Evolutionary conservation across 2,888 invertebrate genomes (phyloP), one percentile per base, ranked within the genome.

Genomic region (Andrena praecox): DNA sequence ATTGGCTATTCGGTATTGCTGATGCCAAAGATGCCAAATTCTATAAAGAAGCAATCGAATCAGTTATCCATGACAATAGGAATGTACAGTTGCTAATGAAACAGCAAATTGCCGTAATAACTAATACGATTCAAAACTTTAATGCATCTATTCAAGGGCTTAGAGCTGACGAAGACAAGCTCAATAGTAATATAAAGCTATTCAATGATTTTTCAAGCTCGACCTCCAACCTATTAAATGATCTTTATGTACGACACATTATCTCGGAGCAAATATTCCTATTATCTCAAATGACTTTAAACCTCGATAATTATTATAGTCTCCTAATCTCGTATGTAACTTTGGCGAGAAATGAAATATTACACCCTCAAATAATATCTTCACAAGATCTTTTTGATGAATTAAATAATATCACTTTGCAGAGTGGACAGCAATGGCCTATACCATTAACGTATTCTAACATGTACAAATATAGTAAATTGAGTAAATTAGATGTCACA

Each of bases 91-190:
- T 73, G 12, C 12, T 66, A 42, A 56, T 20, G 42, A 73, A 16
- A 5, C 62, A 73, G 29, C 66, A 73, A 48, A 59, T 73, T 12
- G 27, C 20, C 1, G 42, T 73, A 2, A 59, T 73, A 35, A 59
- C 24, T 8, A 74, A 67, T n/a, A 74, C 59, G 0, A 66, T 67
- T 1, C 31, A 74, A 24, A 67, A 60, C 20, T 66, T 73, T 59
- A 73, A 73, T n/a, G 5, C 48, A 20, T 59, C 66, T 12, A 60
- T 33, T 5, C 67, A 75, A 29, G 42, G 20, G 0, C 64, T 56
- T 35, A 7, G 12, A 20, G 56, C 56, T 42, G 63, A 72, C 24
- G 66, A 48, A 66, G 27, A 33, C 2, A 50, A 63, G 16, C 27
- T 64, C 27, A 62, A 72, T 35, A 24, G 24, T 54, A 63, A 73